A percentile compares a stretch with the other conserved stretches of the same genome.
phyloP scores from a whole-genome alignment of 2,113 vertebrate species.

The Motacilla alba region DNA sequence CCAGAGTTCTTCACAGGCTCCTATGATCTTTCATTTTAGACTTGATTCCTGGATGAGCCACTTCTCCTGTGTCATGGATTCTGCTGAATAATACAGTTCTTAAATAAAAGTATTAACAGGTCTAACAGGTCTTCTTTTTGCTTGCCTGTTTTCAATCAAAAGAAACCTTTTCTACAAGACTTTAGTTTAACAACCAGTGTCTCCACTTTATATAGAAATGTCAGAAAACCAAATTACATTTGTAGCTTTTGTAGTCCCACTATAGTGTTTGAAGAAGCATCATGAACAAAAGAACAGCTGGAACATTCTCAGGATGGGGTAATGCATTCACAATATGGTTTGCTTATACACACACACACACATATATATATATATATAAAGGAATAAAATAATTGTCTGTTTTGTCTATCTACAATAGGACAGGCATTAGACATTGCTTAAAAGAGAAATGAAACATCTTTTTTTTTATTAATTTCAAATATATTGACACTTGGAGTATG shows the following conservation, averaged over 20 bases:
- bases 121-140: not conserved
- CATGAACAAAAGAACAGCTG: not conserved
- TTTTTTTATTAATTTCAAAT: not conserved
- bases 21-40: not conserved
- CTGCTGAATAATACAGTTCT: not conserved
- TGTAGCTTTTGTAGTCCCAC: not conserved
- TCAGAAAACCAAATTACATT: not conserved
- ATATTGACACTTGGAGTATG: not conserved
- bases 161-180: not conserved
- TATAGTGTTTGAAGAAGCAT: not conserved
- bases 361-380: not conserved
- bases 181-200: not conserved
- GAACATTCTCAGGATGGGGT: not conserved
- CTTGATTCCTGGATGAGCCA: not conserved
- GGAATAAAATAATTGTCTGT: not conserved
- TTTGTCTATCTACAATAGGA: not conserved
- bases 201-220: not conserved
- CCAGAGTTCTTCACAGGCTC: not conserved
- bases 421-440: not conserved
- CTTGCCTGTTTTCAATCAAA: not conserved
- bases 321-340: not conserved
- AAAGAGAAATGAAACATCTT: not conserved
- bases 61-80: not conserved
- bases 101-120: not conserved
- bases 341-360: too few species aligned